Conservation (phyloP, 2,888 invertebrate genomes). For the Portevinia maculata region DNA sequence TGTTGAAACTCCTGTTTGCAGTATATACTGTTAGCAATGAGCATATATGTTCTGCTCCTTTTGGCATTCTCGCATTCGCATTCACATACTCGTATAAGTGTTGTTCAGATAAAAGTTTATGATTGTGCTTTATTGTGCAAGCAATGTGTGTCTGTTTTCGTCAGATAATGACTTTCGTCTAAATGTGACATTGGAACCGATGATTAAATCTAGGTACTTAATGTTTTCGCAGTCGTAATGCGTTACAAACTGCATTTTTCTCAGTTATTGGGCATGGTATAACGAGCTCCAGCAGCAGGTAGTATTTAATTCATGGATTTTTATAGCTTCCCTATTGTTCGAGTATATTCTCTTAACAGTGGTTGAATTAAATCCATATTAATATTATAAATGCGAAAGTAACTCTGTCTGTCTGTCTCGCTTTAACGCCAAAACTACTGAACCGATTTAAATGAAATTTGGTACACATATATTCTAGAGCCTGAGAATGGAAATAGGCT, state of each 20-base stretch:
- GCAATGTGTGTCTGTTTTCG: slow-evolving; percentile 8
- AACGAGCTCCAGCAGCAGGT: not conserved
- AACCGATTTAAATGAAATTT: too few species aligned
- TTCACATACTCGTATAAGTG: slow-evolving; percentile 6
- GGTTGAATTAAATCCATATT: slow-evolving; percentile 14
- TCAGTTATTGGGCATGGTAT: not conserved
- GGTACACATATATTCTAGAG: too few species aligned
- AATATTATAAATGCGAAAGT: too few species aligned
- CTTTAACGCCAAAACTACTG: too few species aligned
- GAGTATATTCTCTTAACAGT: slow-evolving; percentile 18
- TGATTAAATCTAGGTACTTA: slow-evolving; percentile 13
- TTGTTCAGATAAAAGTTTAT: slow-evolving; percentile 47
- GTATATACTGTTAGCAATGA: too few species aligned
- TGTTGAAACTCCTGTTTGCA: slow-evolving; percentile 3
- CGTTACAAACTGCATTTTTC: not conserved
- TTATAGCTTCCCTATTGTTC: not conserved
- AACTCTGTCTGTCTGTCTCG: too few species aligned
- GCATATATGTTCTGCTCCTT: slow-evolving; percentile 15
- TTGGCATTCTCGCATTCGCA: slow-evolving; percentile 3
- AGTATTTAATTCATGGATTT: slow-evolving; percentile 6
- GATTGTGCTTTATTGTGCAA: slow-evolving; percentile 25
- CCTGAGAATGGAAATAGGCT: too few species aligned
- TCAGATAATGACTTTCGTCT: slow-evolving; percentile 18
- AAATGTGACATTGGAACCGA: slow-evolving; percentile 11
- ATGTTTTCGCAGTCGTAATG: not conserved